These are phyloP conservation scores for Prionailurus viverrinus DNA, from an alignment of 2,113 vertebrate genomes.

Conservation along the genomic window DNA sequence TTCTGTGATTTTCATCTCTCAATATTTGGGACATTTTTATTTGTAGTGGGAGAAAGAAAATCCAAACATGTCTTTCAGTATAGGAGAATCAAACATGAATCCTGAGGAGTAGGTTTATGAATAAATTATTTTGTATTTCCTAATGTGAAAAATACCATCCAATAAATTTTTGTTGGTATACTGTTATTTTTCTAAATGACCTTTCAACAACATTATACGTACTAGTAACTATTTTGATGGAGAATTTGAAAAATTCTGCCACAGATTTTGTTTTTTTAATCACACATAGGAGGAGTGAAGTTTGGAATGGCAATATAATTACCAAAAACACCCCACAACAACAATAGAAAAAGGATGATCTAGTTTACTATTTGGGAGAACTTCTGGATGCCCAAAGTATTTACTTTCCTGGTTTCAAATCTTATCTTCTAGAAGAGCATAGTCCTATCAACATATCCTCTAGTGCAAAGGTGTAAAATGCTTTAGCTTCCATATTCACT, in stretches of 20 bases:
- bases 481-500: background rate
- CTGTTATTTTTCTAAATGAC: background rate
- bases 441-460: background rate
- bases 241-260: background rate
- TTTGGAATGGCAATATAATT: background rate
- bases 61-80: background rate
- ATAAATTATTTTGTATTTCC: constrained; percentile 26
- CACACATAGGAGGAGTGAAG: background rate
- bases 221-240: constrained; percentile 4
- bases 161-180: background rate
- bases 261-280: background rate
- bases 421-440: background rate
- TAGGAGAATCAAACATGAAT: background rate
- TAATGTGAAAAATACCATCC: background rate
- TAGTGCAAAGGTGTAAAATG: background rate
- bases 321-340: background rate
- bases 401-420: background rate
- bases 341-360: background rate
- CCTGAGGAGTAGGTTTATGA: background rate
- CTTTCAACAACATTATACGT: constrained; percentile 22
- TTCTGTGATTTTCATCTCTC: constrained; percentile 56
- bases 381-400: background rate
- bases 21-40: constrained; percentile 44
- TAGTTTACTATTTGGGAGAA: background rate
- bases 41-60: constrained; percentile 27